A percentile compares a stretch with the other conserved stretches of the same genome.
These are phyloP conservation scores for Picathartes gymnocephalus DNA, from an alignment of 2,113 vertebrate species.

Conservation along the genomic window DNA sequence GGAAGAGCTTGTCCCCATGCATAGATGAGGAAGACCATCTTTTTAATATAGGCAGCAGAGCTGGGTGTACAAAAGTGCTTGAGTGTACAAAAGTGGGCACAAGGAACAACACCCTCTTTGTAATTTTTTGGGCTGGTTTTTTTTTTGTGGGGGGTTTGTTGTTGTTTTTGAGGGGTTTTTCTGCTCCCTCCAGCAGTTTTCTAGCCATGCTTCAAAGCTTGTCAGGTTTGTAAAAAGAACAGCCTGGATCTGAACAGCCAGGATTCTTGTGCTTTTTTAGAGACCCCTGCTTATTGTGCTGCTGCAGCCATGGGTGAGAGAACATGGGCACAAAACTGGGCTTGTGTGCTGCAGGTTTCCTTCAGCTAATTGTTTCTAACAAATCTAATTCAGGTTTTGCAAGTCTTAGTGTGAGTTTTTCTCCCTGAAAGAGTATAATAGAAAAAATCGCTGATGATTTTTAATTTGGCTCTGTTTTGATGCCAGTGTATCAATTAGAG, in stretches of 20 bases:
- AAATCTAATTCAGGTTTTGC: conserved; percentile 39
- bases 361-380: conserved; percentile 21
- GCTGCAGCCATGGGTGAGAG: background rate
- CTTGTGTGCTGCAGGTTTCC: background rate
- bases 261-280: background rate
- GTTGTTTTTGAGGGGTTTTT: background rate
- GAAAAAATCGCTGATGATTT: conserved; percentile 44
- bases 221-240: background rate
- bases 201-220: background rate
- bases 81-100: background rate
- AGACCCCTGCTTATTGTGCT: background rate
- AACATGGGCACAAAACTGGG: background rate
- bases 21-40: background rate
- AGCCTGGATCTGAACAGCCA: background rate
- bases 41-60: background rate
- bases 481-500: conserved; percentile 53
- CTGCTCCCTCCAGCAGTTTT: background rate
- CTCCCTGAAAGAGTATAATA: conserved; percentile 49
- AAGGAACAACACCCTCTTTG: background rate
- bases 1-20: background rate
- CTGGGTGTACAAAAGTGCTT: background rate
- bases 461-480: conserved; percentile 55
- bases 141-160: background rate
- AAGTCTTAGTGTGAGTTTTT: conserved; percentile 19
- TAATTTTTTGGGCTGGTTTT: background rate